Evolutionary conservation across 2,888 invertebrate genomes (phyloP), one percentile per base, ranked within the genome.

Genomic region (Tetanocera ferruginea): DNA sequence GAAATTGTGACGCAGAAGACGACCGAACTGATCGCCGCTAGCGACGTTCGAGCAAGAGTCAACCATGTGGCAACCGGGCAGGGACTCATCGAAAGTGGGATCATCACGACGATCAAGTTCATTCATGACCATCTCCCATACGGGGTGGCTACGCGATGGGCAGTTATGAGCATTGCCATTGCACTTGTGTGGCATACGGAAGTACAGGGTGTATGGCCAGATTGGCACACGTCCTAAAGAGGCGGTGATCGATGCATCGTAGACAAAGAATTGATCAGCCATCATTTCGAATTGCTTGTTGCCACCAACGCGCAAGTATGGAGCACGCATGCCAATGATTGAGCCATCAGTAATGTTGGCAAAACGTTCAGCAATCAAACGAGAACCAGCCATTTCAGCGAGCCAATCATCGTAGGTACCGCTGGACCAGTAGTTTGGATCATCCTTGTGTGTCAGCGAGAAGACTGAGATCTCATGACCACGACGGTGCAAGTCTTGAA

Each of bases 121-220:
- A 88, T 97, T 97, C 96, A 97, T 96, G 73, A 97, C 97, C 94
- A 97, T 97, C 91, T 97, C 97, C 97, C 97, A 97, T 60, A 97
- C 96, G 34, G 97, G 97, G 86, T 97, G 97, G 85, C 95, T 95
- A 88, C 95, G 91, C 69, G 95, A 95, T 28, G 97, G 97, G 86
- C 97, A 97, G 89, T 97, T 97, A 88, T 96, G 96, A 19, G 96
- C 96, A 88, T 97, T 97, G 81, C 97, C 97, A 89, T 96, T 96
- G 89, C 97, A 97, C 89, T 96, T 97, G 91, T 98, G 97, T 0
- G 97, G 97, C 96, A 98, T 97, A 81, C 97, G 93, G 94, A 97
- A 98, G 91, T 98, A 98, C 31, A 98, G 91, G 3, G 98, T 98
- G 91, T 98, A 98, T 0, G 98, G 98, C 98, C 98, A 98, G 89